Base-by-base conservation (phyloP, 2,113 vertebrate species). In the Oncorhynchus nerka region DNA sequence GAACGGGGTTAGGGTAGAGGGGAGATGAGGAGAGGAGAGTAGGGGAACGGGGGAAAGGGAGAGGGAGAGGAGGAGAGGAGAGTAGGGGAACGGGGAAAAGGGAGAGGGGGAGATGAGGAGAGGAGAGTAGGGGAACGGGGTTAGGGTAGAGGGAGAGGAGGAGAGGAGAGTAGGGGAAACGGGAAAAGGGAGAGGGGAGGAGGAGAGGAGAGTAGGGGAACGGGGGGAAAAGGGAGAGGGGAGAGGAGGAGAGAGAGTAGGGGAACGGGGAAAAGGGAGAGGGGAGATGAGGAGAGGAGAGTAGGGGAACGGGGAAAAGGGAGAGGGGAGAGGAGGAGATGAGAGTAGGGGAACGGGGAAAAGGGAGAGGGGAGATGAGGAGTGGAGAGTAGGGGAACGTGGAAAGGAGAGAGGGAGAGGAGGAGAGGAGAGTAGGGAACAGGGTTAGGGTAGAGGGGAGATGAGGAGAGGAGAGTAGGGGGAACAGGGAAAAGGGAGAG, bases 21-120 rank as follows among this genome's bases (percentile, higher is more conserved):
- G 22, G 62, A 11, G 26, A 26, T 2, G 26, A 26, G 2, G 26
- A 26, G 26, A 26, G 26, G 26, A 26, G 2, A 26, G 26, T 26
- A 26, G 22, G 26, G 26, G 26, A 26, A 0, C 26, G 2, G 26
- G 26, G 1, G 0, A 5, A 2, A 1, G 1, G 0, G 1, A 1
- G 1, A 1, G 0, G 1, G 26, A 26, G 26, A 2, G 1, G 26
- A 26, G 26, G 26, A 26, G 26, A 26, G 26, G 26, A 26, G 26
- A 26, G 26, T 26, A 26, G 26, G 26, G 26, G 26, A 26, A 2
- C 26, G 26, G 26, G 26, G 26, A 2, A 0, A 11, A 1, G 22
- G 22, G 22, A 11, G 26, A 26, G 1, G 26, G 1, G 1, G 26
- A 26, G 26, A 22, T 3, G 61, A 1, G 1, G 49, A 28, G 28